Conservation (phyloP, 1,140 invertebrate species). For the Diuraphis noxia region DNA sequence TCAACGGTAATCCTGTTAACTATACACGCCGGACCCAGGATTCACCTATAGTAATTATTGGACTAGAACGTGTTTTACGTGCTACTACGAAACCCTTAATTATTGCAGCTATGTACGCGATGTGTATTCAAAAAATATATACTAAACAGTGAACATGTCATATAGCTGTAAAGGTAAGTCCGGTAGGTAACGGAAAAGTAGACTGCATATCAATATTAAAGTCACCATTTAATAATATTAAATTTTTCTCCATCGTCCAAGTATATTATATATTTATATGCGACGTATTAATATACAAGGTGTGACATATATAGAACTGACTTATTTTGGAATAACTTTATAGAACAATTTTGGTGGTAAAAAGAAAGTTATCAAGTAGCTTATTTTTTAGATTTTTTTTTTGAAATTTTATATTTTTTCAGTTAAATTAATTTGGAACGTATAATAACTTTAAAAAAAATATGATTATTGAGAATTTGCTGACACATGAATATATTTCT, state of each 20-base stretch:
- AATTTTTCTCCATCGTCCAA: neutral
- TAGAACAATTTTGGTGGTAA: no score
- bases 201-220: neutral
- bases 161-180: neutral
- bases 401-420: no score
- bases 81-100: conserved; percentile 9
- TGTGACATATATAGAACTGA: no score
- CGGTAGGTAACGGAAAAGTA: neutral
- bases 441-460: no score
- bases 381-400: no score
- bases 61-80: conserved; percentile 29
- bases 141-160: neutral
- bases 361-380: no score
- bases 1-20: conserved; percentile 50
- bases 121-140: neutral
- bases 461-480: no score
- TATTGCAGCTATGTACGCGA: conserved; percentile 8
- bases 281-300: no score
- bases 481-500: no score
- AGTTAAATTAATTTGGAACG: no score
- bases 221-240: neutral
- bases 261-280: no score
- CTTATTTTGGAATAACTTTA: no score
- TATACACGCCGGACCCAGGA: conserved; percentile 28
- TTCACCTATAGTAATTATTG: conserved; percentile 44